Percentiles rank a stretch among this genome's conserved stretches.
phyloP scores from a whole-genome alignment of 2,113 vertebrate species.

The Himantopus leucocephalus region DNA sequence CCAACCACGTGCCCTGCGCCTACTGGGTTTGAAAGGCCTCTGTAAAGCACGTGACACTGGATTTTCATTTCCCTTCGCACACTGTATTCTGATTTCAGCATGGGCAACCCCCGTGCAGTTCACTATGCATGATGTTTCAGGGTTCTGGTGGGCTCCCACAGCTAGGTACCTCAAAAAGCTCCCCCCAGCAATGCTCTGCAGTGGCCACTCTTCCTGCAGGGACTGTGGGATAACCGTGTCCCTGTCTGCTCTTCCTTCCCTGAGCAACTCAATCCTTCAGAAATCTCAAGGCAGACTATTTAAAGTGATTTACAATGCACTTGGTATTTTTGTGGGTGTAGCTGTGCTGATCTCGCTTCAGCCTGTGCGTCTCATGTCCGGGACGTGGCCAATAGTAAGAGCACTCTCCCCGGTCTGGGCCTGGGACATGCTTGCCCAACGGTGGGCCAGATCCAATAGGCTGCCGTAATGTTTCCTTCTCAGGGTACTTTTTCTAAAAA shows the following conservation, averaged over 20 bases:
- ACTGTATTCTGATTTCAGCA: neutral
- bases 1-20: rapidly evolving
- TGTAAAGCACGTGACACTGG: neutral
- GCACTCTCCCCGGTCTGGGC: neutral
- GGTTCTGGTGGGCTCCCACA: neutral
- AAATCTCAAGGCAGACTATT: neutral
- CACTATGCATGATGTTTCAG: neutral
- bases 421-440: rapidly evolving
- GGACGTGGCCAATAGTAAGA: neutral
- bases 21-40: neutral
- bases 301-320: neutral
- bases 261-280: neutral
- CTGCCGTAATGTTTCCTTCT: neutral
- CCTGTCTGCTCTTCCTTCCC: neutral
- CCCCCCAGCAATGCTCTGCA: rapidly evolving
- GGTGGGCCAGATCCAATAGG: neutral
- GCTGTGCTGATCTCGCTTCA: neutral
- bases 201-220: neutral
- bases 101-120: rapidly evolving
- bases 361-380: neutral
- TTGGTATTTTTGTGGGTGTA: neutral
- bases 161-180: neutral
- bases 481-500: neutral
- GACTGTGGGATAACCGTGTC: neutral
- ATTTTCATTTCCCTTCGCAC: neutral